A percentile compares a stretch with the other conserved stretches of the same genome.
Conservation (phyloP, 2,888 invertebrate genomes). For the Cephus runcator region DNA sequence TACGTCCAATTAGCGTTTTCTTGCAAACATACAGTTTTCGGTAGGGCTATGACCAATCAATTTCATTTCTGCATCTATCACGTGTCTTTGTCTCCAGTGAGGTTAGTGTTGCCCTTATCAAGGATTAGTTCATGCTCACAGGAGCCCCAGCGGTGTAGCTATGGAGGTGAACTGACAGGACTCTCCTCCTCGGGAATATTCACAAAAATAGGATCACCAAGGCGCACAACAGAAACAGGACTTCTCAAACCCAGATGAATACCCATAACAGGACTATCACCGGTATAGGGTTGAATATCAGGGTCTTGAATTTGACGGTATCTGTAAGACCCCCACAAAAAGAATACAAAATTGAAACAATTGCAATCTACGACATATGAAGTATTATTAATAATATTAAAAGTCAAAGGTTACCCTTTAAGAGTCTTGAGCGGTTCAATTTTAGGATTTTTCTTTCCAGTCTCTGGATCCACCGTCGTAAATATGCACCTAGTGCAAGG, state of each 20-base stretch:
- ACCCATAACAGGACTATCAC: constrained; percentile 68
- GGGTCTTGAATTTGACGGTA: constrained; percentile 65
- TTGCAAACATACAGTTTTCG: not conserved
- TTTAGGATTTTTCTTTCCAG: constrained; percentile 71
- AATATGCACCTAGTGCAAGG: constrained; percentile 79
- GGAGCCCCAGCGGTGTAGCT: constrained; percentile 60
- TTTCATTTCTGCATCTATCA: not conserved
- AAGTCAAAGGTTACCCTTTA: constrained; percentile 67
- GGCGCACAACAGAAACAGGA: constrained; percentile 59
- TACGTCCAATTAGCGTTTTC: not conserved
- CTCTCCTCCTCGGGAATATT: constrained; percentile 48
- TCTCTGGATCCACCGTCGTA: constrained; percentile 77
- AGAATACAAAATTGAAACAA: not conserved
- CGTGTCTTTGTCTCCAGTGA: not conserved
- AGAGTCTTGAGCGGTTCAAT: constrained; percentile 76
- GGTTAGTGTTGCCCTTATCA: not conserved
- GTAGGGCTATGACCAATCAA: not conserved
- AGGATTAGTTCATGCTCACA: constrained; percentile 38
- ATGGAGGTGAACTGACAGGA: constrained; percentile 44
- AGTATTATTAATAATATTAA: not conserved
- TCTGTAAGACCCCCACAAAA: constrained; percentile 50
- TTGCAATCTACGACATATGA: not conserved
- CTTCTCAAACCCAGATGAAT: constrained; percentile 67
- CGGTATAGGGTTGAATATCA: constrained; percentile 45
- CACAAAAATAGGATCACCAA: constrained; percentile 68